phyloP scores from a whole-genome alignment of 2,888 invertebrate species.

The Isoperla grammatica region DNA sequence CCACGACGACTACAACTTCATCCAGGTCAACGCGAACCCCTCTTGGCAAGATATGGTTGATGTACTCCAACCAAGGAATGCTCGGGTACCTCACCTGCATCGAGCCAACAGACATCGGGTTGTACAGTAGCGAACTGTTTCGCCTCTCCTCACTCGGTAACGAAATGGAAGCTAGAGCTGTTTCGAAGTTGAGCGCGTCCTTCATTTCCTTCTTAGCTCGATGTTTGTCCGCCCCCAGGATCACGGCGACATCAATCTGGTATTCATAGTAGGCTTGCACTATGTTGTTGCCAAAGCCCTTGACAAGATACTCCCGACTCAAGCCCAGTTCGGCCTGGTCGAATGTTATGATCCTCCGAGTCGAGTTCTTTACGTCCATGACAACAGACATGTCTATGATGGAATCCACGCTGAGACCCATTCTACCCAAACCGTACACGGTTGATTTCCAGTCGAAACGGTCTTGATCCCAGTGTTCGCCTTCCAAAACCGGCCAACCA shows the following conservation, averaged over 20 bases:
- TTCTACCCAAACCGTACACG: slow-evolving; percentile 70
- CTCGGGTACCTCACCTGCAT: slow-evolving; percentile 68
- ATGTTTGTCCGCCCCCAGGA: slow-evolving; percentile 72
- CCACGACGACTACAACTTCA: slow-evolving; percentile 78
- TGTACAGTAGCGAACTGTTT: slow-evolving; percentile 86
- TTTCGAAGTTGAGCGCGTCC: slow-evolving; percentile 83
- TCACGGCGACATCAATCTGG: slow-evolving; percentile 79
- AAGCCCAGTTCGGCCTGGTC: slow-evolving; percentile 83
- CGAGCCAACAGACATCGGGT: slow-evolving; percentile 78
- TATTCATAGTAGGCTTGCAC: slow-evolving; percentile 82
- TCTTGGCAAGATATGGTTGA: slow-evolving; percentile 70
- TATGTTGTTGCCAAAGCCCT: slow-evolving; percentile 74
- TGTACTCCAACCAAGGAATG: slow-evolving; percentile 77
- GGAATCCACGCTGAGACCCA: slow-evolving; percentile 84
- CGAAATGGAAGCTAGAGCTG: slow-evolving; percentile 84
- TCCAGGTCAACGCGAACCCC: slow-evolving; percentile 55
- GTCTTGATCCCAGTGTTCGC: slow-evolving; percentile 62
- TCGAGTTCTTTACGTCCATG: slow-evolving; percentile 84
- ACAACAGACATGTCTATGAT: slow-evolving; percentile 86
- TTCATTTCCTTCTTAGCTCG: slow-evolving; percentile 64
- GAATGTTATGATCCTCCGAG: slow-evolving; percentile 77
- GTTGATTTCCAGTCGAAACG: slow-evolving; percentile 76
- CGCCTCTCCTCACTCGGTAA: slow-evolving; percentile 83
- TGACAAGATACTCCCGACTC: slow-evolving; percentile 77
- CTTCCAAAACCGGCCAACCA: slow-evolving; percentile 90